Conservation (phyloP, 1,140 invertebrate species). For the Drosophila watanabei region DNA sequence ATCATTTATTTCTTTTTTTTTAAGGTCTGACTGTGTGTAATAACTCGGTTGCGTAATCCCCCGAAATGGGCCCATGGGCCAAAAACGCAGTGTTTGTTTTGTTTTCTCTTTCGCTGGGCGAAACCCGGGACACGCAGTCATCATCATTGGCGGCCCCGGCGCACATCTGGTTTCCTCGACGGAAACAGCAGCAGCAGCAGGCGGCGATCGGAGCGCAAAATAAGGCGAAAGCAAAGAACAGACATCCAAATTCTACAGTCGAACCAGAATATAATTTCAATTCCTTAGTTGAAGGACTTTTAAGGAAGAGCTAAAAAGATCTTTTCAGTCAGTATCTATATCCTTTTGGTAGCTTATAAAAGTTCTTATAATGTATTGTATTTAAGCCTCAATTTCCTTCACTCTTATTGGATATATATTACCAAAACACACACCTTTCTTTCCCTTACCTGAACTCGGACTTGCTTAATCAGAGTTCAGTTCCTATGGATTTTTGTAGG, state of each 20-base stretch:
- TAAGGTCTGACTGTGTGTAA: not conserved
- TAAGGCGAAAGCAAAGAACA: slow-evolving; percentile 9
- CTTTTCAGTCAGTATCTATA: not conserved
- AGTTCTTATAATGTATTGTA: not conserved
- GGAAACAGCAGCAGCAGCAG: slow-evolving; percentile 13
- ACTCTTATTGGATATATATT: not conserved
- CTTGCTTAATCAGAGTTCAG: not conserved
- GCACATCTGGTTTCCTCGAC: slow-evolving; percentile 44
- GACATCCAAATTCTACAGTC: slow-evolving; percentile 5
- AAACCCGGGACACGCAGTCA: slow-evolving; percentile 49
- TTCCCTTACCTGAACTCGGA: not conserved
- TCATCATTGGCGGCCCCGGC: slow-evolving; percentile 5
- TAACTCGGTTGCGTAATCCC: slow-evolving; percentile 34
- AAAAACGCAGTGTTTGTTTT: slow-evolving; percentile 42
- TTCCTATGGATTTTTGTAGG: not conserved
- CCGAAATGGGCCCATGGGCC: slow-evolving; percentile 48
- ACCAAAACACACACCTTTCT: not conserved
- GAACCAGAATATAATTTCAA: not conserved
- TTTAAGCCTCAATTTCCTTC: not conserved
- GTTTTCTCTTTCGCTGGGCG: slow-evolving; percentile 44
- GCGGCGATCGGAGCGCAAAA: slow-evolving; percentile 18
- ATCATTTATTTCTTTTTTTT: not conserved
- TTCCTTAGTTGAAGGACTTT: not conserved
- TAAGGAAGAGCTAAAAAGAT: not conserved
- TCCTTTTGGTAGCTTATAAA: not conserved